Conservation (phyloP, 2,113 vertebrate species). For the Cololabis saira region DNA sequence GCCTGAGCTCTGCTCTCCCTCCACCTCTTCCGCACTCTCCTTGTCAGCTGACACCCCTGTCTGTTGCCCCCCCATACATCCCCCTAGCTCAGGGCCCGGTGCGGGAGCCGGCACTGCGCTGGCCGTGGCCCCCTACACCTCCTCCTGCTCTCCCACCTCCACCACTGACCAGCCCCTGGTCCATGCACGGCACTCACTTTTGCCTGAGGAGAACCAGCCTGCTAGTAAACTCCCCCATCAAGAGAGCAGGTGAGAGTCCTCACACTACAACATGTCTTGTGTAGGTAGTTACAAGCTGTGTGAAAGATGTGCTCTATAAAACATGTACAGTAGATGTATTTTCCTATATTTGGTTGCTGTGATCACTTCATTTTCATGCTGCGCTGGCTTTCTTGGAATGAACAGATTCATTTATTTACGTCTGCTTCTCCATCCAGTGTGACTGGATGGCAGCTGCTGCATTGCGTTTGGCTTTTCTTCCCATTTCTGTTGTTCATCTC, state of each 20-base stretch:
- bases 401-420: slow-evolving; percentile 29
- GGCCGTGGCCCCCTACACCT: slow-evolving; percentile 74
- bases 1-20: slow-evolving; percentile 70
- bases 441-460: slow-evolving; percentile 56
- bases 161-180: slow-evolving; percentile 76
- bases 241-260: slow-evolving; percentile 91
- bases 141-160: slow-evolving; percentile 74
- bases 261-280: slow-evolving; percentile 51
- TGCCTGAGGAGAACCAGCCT: slow-evolving; percentile 92
- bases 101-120: slow-evolving; percentile 66
- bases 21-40: slow-evolving; percentile 66
- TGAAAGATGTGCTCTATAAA: slow-evolving; percentile 1
- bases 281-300: not conserved
- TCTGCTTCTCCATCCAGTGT: slow-evolving; percentile 55
- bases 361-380: slow-evolving; percentile 32
- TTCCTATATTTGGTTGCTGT: slow-evolving; percentile 24
- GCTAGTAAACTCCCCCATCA: slow-evolving; percentile 85
- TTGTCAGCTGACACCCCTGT: slow-evolving; percentile 58
- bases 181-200: slow-evolving; percentile 87
- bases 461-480: slow-evolving; percentile 59
- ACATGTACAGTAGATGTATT: not conserved
- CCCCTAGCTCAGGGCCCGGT: slow-evolving; percentile 58
- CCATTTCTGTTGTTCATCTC: slow-evolving; percentile 62
- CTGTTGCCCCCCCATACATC: slow-evolving; percentile 68
- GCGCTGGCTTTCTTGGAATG: slow-evolving; percentile 34